These are phyloP conservation scores for Ceratina calcarata DNA, from an alignment of 1,140 invertebrate species.

Conservation along the genomic window DNA sequence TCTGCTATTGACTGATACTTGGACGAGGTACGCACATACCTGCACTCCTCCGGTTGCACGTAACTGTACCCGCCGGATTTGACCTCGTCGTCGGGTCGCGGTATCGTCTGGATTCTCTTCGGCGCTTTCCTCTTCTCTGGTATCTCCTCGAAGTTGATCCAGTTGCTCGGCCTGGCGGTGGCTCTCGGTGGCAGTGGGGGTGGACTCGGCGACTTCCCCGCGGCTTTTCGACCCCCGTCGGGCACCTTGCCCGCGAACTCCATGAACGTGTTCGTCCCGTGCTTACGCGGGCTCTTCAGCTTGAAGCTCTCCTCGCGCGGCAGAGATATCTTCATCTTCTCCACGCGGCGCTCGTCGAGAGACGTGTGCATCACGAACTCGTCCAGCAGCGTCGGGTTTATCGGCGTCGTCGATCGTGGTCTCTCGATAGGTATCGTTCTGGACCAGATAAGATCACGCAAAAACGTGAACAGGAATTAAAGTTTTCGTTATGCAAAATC, in stretches of 20 bases:
- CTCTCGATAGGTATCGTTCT: conserved; percentile 92
- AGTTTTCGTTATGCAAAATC: too few species aligned
- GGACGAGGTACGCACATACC: conserved; percentile 73
- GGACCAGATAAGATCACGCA: neutral
- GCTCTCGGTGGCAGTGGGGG: conserved; percentile 80
- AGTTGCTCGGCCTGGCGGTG: conserved; percentile 80
- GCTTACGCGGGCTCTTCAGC: conserved; percentile 74
- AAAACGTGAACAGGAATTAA: conserved; percentile 62
- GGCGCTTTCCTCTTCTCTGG: conserved; percentile 89
- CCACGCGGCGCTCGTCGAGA: conserved; percentile 75
- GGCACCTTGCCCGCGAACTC: conserved; percentile 75
- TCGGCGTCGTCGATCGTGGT: conserved; percentile 91
- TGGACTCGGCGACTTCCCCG: conserved; percentile 72
- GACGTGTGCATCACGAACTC: conserved; percentile 83
- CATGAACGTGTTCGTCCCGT: conserved; percentile 72
- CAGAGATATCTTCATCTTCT: conserved; percentile 86
- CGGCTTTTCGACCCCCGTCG: conserved; percentile 52
- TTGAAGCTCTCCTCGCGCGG: conserved; percentile 83
- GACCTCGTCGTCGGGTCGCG: conserved; percentile 77
- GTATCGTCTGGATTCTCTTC: conserved; percentile 90
- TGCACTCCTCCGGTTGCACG: conserved; percentile 91
- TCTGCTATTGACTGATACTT: too few species aligned
- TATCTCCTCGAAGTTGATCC: conserved; percentile 93
- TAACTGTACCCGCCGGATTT: conserved; percentile 83
- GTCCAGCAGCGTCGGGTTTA: conserved; percentile 88